These are phyloP conservation scores for Catocala nupta DNA, from an alignment of 2,888 invertebrate genomes.

Conservation along the genomic window DNA sequence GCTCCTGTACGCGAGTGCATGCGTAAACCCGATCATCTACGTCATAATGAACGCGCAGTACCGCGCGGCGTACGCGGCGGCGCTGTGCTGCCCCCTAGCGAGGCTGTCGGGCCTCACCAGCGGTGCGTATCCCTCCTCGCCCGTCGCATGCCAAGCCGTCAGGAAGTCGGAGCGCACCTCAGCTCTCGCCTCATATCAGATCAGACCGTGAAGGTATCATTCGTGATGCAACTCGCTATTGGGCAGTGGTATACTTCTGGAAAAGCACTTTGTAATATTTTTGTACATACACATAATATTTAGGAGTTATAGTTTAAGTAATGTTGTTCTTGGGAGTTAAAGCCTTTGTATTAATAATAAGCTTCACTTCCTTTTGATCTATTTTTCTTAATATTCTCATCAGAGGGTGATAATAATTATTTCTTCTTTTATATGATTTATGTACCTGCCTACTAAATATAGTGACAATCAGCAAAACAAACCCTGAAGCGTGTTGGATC, in stretches of 20 bases:
- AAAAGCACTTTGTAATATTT: neutral
- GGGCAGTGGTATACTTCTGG: conserved; percentile 41
- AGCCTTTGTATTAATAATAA: no score
- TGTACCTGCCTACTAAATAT: no score
- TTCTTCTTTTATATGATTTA: no score
- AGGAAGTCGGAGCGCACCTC: conserved; percentile 76
- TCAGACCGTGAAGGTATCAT: conserved; percentile 82
- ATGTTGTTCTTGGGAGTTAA: no score
- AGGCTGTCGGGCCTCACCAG: conserved; percentile 88
- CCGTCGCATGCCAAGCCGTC: conserved; percentile 69
- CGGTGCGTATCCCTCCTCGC: conserved; percentile 86
- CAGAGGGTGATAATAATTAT: no score
- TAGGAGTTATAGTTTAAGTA: no score
- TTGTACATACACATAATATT: neutral
- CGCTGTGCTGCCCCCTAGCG: conserved; percentile 89
- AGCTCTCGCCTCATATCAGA: conserved; percentile 71
- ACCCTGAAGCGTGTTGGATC: conserved; percentile 49
- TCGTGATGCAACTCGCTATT: conserved; percentile 34
- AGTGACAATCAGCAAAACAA: neutral
- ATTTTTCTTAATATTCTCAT: no score
- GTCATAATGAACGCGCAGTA: conserved; percentile 98
- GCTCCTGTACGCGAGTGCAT: conserved; percentile 95
- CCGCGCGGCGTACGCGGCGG: conserved; percentile 94
- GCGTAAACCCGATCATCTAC: conserved; percentile 97
- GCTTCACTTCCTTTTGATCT: no score